phyloP scores from a whole-genome alignment of 2,888 invertebrate species.

The Acanthosoma haemorrhoidale region DNA sequence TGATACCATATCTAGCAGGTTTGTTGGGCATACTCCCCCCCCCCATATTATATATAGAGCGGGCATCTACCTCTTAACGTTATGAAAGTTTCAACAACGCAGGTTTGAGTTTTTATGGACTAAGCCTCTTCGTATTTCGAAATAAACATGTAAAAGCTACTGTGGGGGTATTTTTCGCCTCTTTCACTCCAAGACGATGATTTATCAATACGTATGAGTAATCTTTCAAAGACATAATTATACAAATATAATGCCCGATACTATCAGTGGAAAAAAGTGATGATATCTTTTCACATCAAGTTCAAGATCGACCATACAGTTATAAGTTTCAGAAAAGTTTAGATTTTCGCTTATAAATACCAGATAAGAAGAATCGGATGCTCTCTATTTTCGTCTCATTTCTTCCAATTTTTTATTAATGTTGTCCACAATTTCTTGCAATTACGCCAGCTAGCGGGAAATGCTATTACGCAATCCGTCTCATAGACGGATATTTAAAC shows the following conservation, averaged over 20 bases:
- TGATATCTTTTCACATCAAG: conserved; percentile 13
- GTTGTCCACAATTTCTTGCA: conserved; percentile 1
- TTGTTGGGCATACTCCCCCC: conserved; percentile 38
- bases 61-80: conserved; percentile 31
- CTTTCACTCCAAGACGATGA: background rate
- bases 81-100: conserved; percentile 35
- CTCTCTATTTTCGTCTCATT: background rate
- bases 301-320: no score
- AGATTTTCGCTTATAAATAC: background rate
- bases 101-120: conserved; percentile 23
- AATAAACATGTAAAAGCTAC: conserved; percentile 33
- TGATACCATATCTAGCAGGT: conserved; percentile 42
- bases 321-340: background rate
- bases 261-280: conserved; percentile 5
- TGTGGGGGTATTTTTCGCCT: background rate
- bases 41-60: conserved; percentile 33
- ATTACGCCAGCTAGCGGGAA: no score
- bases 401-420: background rate
- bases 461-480: no score
- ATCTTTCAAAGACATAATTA: conserved; percentile 22
- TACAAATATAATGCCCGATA: conserved; percentile 18
- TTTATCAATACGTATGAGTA: conserved; percentile 26
- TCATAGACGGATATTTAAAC: no score
- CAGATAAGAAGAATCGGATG: background rate
- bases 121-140: conserved; percentile 30